Conservation (phyloP, 2,113 vertebrate species). For the Seriola rivoliana region DNA sequence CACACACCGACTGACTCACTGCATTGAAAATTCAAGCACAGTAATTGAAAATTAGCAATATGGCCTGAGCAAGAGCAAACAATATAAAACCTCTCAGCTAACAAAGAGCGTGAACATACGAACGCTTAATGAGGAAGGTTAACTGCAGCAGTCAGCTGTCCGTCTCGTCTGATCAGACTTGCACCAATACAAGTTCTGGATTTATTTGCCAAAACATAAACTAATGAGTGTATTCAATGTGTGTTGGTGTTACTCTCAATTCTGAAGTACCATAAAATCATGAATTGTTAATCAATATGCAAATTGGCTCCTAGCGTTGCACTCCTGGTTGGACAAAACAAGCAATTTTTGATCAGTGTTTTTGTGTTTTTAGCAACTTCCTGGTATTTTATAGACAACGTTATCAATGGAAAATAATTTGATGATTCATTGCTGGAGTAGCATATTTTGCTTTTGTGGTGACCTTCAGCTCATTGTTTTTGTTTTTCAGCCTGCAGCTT, state of each 20-base stretch:
- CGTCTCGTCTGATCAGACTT: background rate
- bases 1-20: constrained; percentile 4
- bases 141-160: background rate
- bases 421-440: background rate
- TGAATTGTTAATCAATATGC: background rate
- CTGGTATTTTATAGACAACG: constrained; percentile 11
- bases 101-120: background rate
- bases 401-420: background rate
- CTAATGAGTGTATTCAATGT: background rate
- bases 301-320: background rate
- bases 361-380: background rate
- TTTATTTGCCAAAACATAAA: background rate
- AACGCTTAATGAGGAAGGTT: background rate
- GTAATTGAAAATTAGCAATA: background rate
- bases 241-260: background rate
- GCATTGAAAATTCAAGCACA: constrained; percentile 20
- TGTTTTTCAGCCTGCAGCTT: too few species aligned
- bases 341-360: background rate
- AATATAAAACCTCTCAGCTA: constrained; percentile 13
- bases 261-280: constrained; percentile 6
- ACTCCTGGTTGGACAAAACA: background rate
- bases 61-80: constrained; percentile 7
- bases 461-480: too few species aligned
- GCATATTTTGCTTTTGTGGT: too few species aligned
- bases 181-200: background rate